phyloP scores from a whole-genome alignment of 2,113 vertebrate genomes.

The Taurulus bubalis region DNA sequence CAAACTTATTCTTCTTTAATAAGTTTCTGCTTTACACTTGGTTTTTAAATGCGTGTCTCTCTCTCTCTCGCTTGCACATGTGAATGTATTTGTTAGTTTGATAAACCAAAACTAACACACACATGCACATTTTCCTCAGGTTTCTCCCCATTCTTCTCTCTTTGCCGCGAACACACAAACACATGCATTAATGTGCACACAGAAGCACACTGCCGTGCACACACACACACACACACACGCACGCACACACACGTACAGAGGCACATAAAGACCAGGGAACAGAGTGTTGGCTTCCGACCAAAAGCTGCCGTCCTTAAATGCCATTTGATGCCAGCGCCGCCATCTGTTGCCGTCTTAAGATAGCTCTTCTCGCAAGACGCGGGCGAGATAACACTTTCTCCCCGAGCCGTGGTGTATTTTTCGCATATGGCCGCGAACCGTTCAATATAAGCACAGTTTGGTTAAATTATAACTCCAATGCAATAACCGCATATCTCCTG shows the following conservation, averaged over 20 bases:
- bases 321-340: conserved; percentile 89
- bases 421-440: conserved; percentile 48
- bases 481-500: neutral
- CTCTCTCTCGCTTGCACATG: neutral
- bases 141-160: conserved; percentile 73
- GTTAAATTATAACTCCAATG: conserved; percentile 7
- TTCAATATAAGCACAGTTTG: conserved; percentile 28
- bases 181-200: conserved; percentile 74
- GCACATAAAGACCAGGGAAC: conserved; percentile 44
- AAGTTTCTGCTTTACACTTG: neutral
- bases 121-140: neutral
- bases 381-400: conserved; percentile 40
- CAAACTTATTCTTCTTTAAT: neutral
- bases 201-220: conserved; percentile 80
- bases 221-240: conserved; percentile 80
- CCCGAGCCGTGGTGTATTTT: conserved; percentile 28
- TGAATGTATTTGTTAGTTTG: neutral
- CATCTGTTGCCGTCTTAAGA: conserved; percentile 88
- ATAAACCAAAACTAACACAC: neutral
- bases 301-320: conserved; percentile 60
- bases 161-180: neutral
- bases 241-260: conserved; percentile 57
- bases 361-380: conserved; percentile 54
- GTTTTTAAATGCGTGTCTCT: neutral
- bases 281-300: conserved; percentile 54